Evolutionary conservation across 2,113 vertebrate genomes (phyloP).

Genomic region (Petroica traversi): DNA sequence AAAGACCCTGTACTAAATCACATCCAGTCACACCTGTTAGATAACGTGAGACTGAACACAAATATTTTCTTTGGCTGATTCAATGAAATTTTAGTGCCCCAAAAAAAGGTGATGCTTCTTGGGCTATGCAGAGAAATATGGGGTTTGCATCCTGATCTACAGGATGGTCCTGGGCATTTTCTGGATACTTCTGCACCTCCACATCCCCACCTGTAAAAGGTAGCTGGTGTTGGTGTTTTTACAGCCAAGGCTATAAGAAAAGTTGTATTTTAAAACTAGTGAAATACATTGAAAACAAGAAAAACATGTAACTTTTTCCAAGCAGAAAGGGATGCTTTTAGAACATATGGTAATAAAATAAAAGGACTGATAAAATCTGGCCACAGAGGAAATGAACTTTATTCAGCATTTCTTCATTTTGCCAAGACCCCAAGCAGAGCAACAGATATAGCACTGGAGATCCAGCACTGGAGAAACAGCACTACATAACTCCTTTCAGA

Average conservation of each 20-base stretch:
- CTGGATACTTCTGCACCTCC: not conserved
- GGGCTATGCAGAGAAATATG: not conserved
- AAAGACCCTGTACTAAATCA: not conserved
- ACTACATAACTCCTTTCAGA: not conserved
- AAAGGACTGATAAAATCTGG: not conserved
- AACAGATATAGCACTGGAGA: not conserved
- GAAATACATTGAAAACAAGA: not conserved
- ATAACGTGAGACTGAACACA: not conserved
- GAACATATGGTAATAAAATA: not conserved
- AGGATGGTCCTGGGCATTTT: not conserved
- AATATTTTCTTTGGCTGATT: not conserved
- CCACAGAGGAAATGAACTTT: not conserved
- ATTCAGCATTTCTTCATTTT: not conserved
- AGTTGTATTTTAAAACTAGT: not conserved
- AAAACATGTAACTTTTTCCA: not conserved
- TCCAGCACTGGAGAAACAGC: not conserved
- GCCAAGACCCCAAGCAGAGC: not conserved
- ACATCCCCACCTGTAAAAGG: not conserved
- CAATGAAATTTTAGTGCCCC: not conserved
- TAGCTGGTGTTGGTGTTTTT: not conserved
- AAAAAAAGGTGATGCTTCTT: not conserved
- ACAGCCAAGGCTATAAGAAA: not conserved
- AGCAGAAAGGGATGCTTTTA: not conserved
- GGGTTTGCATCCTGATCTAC: not conserved
- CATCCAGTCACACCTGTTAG: not conserved